These are phyloP conservation scores for Mnemiopsis leidyi DNA, from an alignment of 37 sponge, comb jelly and placozoan genomes.

Conservation along the genomic window DNA sequence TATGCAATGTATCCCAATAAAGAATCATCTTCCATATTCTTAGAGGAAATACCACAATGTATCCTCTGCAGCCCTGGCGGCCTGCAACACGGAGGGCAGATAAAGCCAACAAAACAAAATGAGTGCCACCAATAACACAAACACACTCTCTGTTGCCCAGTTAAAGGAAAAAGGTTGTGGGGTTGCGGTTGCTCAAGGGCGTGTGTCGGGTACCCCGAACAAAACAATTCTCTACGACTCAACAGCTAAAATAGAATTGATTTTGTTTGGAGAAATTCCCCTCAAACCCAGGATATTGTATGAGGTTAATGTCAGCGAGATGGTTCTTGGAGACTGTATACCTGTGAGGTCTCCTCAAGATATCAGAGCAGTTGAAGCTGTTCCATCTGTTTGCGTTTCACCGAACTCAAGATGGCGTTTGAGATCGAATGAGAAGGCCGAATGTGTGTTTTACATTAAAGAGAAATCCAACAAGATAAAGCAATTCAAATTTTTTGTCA, in stretches of 20 bases:
- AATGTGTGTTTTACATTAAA: not conserved
- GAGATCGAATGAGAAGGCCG: too few relatives aligned
- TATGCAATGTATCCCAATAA: too few relatives aligned
- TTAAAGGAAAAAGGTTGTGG: not conserved
- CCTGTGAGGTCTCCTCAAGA: not conserved
- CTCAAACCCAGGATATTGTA: not conserved
- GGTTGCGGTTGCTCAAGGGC: not conserved
- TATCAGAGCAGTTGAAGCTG: not conserved
- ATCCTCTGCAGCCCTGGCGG: too few relatives aligned
- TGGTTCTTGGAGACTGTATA: not conserved
- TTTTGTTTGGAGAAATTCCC: not conserved
- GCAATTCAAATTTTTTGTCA: not conserved
- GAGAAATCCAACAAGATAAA: not conserved
- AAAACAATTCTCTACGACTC: not conserved
- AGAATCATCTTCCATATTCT: too few relatives aligned
- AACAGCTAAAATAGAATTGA: not conserved
- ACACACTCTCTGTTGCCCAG: not conserved
- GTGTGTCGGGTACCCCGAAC: not conserved
- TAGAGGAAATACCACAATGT: too few relatives aligned
- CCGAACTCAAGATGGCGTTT: not conserved
- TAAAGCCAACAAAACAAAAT: too few relatives aligned
- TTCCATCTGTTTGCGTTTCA: not conserved
- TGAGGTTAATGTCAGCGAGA: not conserved
- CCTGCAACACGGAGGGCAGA: too few relatives aligned
- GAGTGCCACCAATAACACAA: too few relatives aligned